A percentile compares a stretch with the other conserved stretches of the same genome.
These are phyloP conservation scores for Pristionchus mayeri DNA, from an alignment of 2,888 invertebrate species.

Conservation along the genomic window DNA sequence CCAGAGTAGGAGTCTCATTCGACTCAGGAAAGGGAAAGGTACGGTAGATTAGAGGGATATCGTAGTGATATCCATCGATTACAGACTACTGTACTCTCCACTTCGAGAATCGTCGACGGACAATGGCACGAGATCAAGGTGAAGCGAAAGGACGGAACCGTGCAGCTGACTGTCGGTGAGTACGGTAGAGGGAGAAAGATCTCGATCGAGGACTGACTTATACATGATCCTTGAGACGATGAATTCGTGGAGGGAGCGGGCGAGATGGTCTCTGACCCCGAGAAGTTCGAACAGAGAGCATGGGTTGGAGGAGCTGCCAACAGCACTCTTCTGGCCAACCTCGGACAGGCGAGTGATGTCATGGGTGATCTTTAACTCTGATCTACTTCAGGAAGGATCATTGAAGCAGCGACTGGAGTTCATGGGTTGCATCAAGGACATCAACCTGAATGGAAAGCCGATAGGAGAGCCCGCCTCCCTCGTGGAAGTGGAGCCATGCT, in stretches of 20 bases:
- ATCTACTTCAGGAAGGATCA: not conserved
- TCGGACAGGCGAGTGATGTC: conserved; percentile 58
- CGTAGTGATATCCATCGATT: conserved; percentile 25
- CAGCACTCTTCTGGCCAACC: conserved; percentile 54
- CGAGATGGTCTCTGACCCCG: conserved; percentile 56
- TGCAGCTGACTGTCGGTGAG: conserved; percentile 77
- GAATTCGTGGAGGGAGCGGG: conserved; percentile 45
- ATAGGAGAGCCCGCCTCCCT: conserved; percentile 63
- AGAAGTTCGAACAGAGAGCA: conserved; percentile 76
- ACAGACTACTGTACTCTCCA: conserved; percentile 60
- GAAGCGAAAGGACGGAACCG: conserved; percentile 67
- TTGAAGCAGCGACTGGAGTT: conserved; percentile 30
- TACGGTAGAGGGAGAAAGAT: conserved; percentile 61
- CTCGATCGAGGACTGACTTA: conserved; percentile 8
- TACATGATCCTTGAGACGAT: not conserved
- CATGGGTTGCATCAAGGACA: conserved; percentile 77
- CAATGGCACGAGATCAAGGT: conserved; percentile 74
- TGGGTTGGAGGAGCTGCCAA: conserved; percentile 77
- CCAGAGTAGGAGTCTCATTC: conserved; percentile 87
- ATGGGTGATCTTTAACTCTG: not conserved
- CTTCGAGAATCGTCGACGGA: conserved; percentile 68
- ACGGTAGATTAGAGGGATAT: conserved; percentile 11
- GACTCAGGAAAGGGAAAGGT: conserved; percentile 84
- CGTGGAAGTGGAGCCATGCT: conserved; percentile 71
- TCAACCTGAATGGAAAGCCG: conserved; percentile 74